Evolutionary conservation across 2,888 invertebrate genomes (phyloP).

Genomic region (Onthophagus sagittarius): DNA sequence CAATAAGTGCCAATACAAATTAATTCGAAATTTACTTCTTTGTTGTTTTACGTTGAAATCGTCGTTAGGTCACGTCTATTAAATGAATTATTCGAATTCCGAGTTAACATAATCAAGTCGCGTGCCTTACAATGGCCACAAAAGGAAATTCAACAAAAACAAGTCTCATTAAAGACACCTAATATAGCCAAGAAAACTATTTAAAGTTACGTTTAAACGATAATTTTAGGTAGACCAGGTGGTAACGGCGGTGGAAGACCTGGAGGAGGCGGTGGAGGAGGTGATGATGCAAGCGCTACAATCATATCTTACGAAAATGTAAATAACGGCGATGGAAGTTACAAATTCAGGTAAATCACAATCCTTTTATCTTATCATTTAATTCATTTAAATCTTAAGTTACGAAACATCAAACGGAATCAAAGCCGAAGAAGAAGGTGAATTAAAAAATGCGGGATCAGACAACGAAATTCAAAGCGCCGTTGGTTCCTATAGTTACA

Average conservation of each 20-base stretch:
- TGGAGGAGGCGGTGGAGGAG: conserved; percentile 32
- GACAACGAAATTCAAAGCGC: conserved; percentile 55
- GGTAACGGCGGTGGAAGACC: conserved; percentile 28
- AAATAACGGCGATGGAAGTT: conserved; percentile 58
- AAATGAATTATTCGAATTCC: not conserved
- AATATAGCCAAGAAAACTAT: not conserved
- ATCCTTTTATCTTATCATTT: not conserved
- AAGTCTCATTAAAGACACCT: not conserved
- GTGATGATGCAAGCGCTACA: conserved; percentile 48
- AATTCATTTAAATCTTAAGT: conserved; percentile 39
- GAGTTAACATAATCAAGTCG: not conserved
- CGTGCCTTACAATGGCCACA: not conserved
- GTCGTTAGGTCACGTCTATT: not conserved
- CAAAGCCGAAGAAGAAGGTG: conserved; percentile 59
- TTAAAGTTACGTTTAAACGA: not conserved
- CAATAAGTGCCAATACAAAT: too few relatives aligned
- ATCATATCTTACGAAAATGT: conserved; percentile 57
- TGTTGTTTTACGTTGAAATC: not conserved
- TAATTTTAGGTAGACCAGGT: conserved; percentile 13
- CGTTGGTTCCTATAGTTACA: conserved; percentile 61
- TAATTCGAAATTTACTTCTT: not conserved
- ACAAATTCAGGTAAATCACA: conserved; percentile 52
- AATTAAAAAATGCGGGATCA: conserved; percentile 57
- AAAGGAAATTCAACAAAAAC: not conserved
- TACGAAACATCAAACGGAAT: conserved; percentile 64